Percentiles rank a stretch among this genome's conserved stretches.
These are phyloP conservation scores for Hippoglossus stenolepis DNA, from an alignment of 2,113 vertebrate genomes.

Conservation along the genomic window DNA sequence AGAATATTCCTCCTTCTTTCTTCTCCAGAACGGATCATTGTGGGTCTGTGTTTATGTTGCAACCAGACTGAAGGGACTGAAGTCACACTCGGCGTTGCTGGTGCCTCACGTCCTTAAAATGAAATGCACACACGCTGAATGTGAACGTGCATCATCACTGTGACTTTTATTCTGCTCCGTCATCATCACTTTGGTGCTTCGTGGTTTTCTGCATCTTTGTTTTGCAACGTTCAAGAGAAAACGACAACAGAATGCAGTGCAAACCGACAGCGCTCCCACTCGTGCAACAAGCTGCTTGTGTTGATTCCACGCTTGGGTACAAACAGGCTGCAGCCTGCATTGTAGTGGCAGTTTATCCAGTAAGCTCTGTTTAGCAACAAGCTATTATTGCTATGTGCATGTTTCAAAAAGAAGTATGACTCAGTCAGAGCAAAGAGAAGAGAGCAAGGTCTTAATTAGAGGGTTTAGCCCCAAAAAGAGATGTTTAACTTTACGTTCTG, in stretches of 20 bases:
- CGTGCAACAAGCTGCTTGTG: slow-evolving; percentile 31
- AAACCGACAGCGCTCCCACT: slow-evolving; percentile 25
- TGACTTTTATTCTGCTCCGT: background rate
- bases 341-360: slow-evolving; percentile 48
- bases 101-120: too few species aligned
- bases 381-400: slow-evolving; percentile 41
- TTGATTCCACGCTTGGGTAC: slow-evolving; percentile 24
- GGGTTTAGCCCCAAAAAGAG: slow-evolving; percentile 25
- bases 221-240: background rate
- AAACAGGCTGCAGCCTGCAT: slow-evolving; percentile 50
- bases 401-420: slow-evolving; percentile 26
- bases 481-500: slow-evolving; percentile 23
- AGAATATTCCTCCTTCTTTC: too few species aligned
- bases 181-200: background rate
- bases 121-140: background rate
- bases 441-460: slow-evolving; percentile 43
- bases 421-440: slow-evolving; percentile 14
- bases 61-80: too few species aligned
- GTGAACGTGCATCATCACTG: background rate
- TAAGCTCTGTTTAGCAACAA: slow-evolving; percentile 57
- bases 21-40: too few species aligned
- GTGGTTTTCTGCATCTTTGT: background rate
- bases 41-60: too few species aligned
- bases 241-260: background rate
- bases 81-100: too few species aligned